These are phyloP conservation scores for Ibidorhyncha struthersii DNA, from an alignment of 2,113 vertebrate genomes.

Conservation along the genomic window DNA sequence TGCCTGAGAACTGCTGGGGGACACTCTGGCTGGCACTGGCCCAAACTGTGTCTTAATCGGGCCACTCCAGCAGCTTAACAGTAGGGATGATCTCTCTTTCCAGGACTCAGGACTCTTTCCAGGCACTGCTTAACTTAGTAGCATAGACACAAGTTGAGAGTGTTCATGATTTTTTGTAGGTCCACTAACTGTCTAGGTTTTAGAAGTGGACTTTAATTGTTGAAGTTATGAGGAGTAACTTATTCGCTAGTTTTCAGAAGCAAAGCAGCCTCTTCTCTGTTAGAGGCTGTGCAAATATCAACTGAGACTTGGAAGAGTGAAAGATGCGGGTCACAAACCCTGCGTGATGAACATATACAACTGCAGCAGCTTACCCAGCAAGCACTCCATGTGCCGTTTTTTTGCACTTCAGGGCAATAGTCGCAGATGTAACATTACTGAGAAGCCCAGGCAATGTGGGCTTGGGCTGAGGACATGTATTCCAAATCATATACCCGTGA, in stretches of 20 bases:
- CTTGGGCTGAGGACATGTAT: neutral
- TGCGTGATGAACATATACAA: rapidly evolving
- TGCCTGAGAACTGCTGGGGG: neutral
- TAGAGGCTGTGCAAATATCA: neutral
- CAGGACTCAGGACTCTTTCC: neutral
- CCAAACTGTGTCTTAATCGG: neutral
- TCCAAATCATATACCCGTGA: neutral
- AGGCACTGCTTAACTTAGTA: neutral
- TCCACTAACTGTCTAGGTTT: neutral
- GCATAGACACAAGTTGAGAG: neutral
- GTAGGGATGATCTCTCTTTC: neutral
- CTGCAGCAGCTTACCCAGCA: neutral
- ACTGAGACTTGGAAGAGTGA: neutral
- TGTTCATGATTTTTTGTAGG: neutral
- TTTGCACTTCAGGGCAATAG: neutral
- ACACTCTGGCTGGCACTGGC: neutral
- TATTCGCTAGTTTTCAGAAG: neutral
- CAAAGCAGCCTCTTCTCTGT: neutral
- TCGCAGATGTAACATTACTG: rapidly evolving
- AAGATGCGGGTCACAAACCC: neutral
- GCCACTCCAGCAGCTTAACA: neutral
- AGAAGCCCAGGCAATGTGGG: neutral
- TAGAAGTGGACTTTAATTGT: neutral
- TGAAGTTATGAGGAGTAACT: neutral
- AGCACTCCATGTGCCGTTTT: rapidly evolving